Conservation (phyloP, 2,797 vertebrate species). For the Danio aesculapii region DNA sequence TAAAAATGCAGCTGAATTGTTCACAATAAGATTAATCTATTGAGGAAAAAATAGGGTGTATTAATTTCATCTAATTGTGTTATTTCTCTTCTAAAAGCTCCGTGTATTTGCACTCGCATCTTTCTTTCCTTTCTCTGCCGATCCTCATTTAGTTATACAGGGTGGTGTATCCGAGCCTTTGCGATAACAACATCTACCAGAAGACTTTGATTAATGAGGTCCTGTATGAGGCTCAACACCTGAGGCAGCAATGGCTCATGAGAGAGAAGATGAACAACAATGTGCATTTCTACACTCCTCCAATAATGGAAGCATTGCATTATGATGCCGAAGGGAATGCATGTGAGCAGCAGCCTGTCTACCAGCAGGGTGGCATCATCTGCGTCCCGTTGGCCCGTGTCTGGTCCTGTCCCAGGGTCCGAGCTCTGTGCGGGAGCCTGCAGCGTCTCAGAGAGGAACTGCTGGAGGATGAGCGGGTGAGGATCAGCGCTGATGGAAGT, state of each 20-base stretch:
- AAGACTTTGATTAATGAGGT: slow-evolving; percentile 84
- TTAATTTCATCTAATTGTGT: neutral
- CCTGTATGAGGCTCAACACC: slow-evolving; percentile 74
- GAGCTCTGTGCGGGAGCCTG: slow-evolving; percentile 78
- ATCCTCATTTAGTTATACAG: slow-evolving; percentile 80
- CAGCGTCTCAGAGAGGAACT: slow-evolving; percentile 76
- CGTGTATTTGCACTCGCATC: neutral
- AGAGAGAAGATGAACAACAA: slow-evolving; percentile 29
- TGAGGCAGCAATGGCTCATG: slow-evolving; percentile 73
- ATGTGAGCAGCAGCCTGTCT: slow-evolving; percentile 57
- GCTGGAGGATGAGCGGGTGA: slow-evolving; percentile 67
- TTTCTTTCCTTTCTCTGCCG: slow-evolving; percentile 18
- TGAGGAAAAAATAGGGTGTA: neutral
- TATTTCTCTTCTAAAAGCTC: neutral
- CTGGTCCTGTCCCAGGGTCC: slow-evolving; percentile 81
- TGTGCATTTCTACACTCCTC: neutral
- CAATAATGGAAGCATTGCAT: slow-evolving; percentile 33
- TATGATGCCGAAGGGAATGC: slow-evolving; percentile 44
- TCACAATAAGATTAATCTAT: neutral
- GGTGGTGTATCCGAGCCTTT: slow-evolving; percentile 88
- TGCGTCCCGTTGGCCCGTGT: slow-evolving; percentile 83
- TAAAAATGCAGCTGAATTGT: neutral
- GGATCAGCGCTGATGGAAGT: slow-evolving; percentile 78
- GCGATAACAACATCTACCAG: slow-evolving; percentile 85
- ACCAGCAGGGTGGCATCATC: slow-evolving; percentile 69